Evolutionary conservation across 2,113 vertebrate species (phyloP), one percentile per base, ranked within the genome.

Genomic region (Todiramphus chloris): DNA sequence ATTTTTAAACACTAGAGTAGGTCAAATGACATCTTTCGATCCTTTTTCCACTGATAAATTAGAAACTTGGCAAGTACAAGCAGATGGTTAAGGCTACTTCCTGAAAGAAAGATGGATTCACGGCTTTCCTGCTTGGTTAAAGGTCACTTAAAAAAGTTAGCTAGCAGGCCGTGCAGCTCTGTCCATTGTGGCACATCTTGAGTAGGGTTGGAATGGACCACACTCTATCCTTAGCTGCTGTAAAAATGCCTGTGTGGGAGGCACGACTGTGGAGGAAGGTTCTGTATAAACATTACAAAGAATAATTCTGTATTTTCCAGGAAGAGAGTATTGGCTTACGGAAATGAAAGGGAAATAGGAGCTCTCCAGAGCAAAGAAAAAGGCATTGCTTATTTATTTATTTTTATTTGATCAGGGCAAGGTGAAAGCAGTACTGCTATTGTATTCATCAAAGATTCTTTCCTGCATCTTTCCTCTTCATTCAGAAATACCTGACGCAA

Each of bases 1-100:
- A 96, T 97, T 97, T 97, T 98, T 97, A 96, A 96, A 94, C 92
- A 11, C 93, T 56, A 19, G 46, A 46, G 19, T 46, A 46, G 18
- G 46, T 46, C 19, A 46, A 46, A 46, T 46, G 46, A 19, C 46
- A 46, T 46, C 46, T 46, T 20, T 46, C 20, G 46, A 46, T 46
- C 46, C 9, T 46, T 46, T 20, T 46, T 46, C 46, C 46, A 46
- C 46, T 20, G 97, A 97, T 98, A 97, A 97, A 97, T 97, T 97
- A 97, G 97, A 97, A 98, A 94, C 91, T 97, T 97, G 96, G 97
- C 93, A 97, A 97, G 97, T 87, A 33, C 91, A 97, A 98, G 97
- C 97, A 98, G 97, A 98, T 98, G 97, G 97, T 89, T 97, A 96
- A 86, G 96, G 97, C 96, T 97, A 95, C 94, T 98, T 97, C 96